Evolutionary conservation across 2,888 invertebrate genomes (phyloP).

Genomic region (Ectemnius cavifrons): DNA sequence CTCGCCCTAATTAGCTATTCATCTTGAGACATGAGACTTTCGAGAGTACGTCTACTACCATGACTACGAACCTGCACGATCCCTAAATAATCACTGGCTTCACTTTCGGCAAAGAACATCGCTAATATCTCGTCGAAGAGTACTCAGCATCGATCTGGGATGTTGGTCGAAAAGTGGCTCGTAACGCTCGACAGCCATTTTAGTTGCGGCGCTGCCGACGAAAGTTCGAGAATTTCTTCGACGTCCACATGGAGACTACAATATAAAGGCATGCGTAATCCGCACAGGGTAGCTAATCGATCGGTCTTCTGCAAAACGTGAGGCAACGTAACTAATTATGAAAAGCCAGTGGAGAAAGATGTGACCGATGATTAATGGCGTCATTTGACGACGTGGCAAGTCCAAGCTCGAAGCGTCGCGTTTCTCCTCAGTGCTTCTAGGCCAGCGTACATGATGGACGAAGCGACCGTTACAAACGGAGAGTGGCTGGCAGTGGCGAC

Average conservation of each 20-base stretch:
- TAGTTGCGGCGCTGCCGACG: slow-evolving; percentile 7
- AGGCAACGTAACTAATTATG: slow-evolving; percentile 1
- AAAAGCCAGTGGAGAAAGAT: slow-evolving; percentile 24
- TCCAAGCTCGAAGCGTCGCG: slow-evolving; percentile 46
- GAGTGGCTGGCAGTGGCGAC: slow-evolving; percentile 55
- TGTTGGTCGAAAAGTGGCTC: neutral
- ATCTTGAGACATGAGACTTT: slow-evolving; percentile 11
- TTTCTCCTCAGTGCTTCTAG: slow-evolving; percentile 29
- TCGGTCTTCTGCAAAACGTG: neutral
- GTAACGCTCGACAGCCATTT: slow-evolving; percentile 17
- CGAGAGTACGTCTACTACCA: neutral
- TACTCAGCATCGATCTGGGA: neutral
- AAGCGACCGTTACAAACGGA: slow-evolving; percentile 57
- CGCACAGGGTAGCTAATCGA: neutral
- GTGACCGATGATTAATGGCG: slow-evolving; percentile 67
- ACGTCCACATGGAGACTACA: neutral
- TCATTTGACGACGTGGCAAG: slow-evolving; percentile 74
- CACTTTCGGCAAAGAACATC: neutral
- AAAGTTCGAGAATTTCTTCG: slow-evolving; percentile 23
- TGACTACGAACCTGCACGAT: neutral
- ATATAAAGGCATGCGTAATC: slow-evolving; percentile 8
- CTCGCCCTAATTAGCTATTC: slow-evolving; percentile 19
- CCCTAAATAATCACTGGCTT: no score
- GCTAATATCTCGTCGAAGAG: no score
- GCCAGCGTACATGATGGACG: slow-evolving; percentile 50